Evolutionary conservation across 30 jellyfish, hydroid and myxozoan genomes (phyloP).

Genomic region (Hydra vulgaris): DNA sequence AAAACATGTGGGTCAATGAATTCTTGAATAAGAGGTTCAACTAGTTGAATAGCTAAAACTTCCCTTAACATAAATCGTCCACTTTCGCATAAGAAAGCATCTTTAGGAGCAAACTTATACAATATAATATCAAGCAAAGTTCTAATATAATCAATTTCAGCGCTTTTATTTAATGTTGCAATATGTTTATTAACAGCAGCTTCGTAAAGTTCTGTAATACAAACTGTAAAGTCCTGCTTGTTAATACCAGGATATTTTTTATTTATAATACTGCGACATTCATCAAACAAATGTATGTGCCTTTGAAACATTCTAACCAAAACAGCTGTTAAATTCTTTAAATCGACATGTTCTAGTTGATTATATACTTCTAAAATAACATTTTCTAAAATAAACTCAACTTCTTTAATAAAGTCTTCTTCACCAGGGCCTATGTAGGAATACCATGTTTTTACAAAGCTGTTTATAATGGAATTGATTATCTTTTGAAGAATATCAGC

Average conservation of each 20-base stretch:
- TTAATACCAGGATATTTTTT: constrained; percentile 74
- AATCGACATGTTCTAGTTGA: constrained; percentile 37
- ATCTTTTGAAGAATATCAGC: constrained; percentile 45
- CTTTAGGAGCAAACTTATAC: constrained; percentile 46
- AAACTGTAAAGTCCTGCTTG: constrained; percentile 54
- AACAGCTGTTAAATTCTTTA: constrained; percentile 45
- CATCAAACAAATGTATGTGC: constrained; percentile 69
- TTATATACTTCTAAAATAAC: constrained; percentile 42
- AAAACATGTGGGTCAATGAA: constrained; percentile 66
- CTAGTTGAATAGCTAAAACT: constrained; percentile 67
- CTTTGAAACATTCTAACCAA: constrained; percentile 48
- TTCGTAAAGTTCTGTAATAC: constrained; percentile 77
- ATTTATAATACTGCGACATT: constrained; percentile 60
- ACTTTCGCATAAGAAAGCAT: constrained; percentile 71
- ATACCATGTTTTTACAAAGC: constrained; percentile 80
- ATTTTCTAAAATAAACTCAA: constrained; percentile 46
- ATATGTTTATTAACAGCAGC: constrained; percentile 43
- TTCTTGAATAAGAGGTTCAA: constrained; percentile 45
- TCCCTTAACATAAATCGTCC: constrained; percentile 91
- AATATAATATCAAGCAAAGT: constrained; percentile 59
- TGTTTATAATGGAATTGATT: constrained; percentile 53
- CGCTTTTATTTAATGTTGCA: constrained; percentile 69
- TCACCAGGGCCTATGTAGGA: constrained; percentile 64
- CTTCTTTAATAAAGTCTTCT: constrained; percentile 55
- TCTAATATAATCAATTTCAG: constrained; percentile 62